A percentile compares a stretch with the other conserved stretches of the same genome.
These are phyloP conservation scores for Tympanuchus pallidicinctus DNA, from an alignment of 2,113 vertebrate species.

Conservation along the genomic window DNA sequence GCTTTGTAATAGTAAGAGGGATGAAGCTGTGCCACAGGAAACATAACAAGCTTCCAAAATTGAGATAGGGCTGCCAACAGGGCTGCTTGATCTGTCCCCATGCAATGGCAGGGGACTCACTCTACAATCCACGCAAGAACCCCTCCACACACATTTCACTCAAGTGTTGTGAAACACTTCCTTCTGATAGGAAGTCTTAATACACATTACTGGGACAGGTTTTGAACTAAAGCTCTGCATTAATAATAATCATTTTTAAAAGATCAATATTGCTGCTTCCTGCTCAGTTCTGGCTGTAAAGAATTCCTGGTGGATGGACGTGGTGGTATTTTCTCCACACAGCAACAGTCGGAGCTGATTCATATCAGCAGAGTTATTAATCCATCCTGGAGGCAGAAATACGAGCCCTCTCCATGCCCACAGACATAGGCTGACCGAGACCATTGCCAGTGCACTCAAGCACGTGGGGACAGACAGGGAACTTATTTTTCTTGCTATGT, in stretches of 20 bases:
- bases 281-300: background rate
- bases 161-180: background rate
- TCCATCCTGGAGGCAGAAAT: background rate
- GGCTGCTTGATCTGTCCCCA: background rate
- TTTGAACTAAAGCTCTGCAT: background rate
- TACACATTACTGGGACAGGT: background rate
- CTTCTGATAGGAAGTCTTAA: background rate
- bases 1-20: constrained; percentile 3
- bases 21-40: background rate
- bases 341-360: background rate
- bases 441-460: constrained; percentile 1
- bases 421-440: background rate
- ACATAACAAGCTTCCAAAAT: background rate
- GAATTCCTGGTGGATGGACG: background rate
- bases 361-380: background rate
- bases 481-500: constrained; percentile 1
- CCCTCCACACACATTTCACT: fast-evolving
- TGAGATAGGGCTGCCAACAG: background rate
- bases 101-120: background rate
- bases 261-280: background rate
- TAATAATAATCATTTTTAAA: background rate
- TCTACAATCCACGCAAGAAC: background rate
- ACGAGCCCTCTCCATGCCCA: background rate
- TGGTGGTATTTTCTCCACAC: background rate
- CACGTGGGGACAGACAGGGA: background rate